Conservation (phyloP, 1,140 invertebrate genomes). For the Megalonaias nervosa region DNA sequence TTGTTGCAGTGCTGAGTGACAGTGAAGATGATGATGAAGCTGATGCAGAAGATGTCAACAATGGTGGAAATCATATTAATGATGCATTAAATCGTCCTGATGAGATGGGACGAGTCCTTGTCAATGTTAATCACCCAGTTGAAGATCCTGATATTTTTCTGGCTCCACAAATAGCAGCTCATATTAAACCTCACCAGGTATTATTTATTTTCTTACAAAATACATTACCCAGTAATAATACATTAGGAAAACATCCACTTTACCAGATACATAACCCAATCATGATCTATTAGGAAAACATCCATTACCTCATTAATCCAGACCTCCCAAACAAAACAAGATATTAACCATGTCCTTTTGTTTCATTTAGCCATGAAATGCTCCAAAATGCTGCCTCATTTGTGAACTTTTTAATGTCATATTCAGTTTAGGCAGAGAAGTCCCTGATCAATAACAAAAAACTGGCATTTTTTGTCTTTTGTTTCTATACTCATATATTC, state of each 20-base stretch:
- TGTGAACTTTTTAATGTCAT: too few species aligned
- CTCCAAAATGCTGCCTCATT: too few species aligned
- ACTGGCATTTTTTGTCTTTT: too few species aligned
- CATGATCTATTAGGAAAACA: too few species aligned
- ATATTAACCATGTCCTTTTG: too few species aligned
- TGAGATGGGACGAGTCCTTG: conserved; percentile 90
- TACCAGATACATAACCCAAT: too few species aligned
- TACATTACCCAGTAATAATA: not conserved
- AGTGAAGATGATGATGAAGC: conserved; percentile 59
- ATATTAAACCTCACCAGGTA: conserved; percentile 96
- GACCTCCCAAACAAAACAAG: too few species aligned
- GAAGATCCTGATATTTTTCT: conserved; percentile 95
- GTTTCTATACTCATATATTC: too few species aligned
- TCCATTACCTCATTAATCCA: too few species aligned
- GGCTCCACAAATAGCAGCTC: conserved; percentile 90
- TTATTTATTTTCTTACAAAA: not conserved
- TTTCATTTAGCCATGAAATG: too few species aligned
- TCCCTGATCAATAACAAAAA: too few species aligned
- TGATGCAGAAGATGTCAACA: conserved; percentile 79
- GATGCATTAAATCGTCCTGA: conserved; percentile 91
- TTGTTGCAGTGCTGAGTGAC: conserved; percentile 55
- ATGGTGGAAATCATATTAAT: conserved; percentile 71
- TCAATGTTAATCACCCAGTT: conserved; percentile 96
- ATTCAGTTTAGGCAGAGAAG: too few species aligned
- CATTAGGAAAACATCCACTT: not conserved